Conservation (phyloP, 2,888 invertebrate species). For the Calameuta filiformis region DNA sequence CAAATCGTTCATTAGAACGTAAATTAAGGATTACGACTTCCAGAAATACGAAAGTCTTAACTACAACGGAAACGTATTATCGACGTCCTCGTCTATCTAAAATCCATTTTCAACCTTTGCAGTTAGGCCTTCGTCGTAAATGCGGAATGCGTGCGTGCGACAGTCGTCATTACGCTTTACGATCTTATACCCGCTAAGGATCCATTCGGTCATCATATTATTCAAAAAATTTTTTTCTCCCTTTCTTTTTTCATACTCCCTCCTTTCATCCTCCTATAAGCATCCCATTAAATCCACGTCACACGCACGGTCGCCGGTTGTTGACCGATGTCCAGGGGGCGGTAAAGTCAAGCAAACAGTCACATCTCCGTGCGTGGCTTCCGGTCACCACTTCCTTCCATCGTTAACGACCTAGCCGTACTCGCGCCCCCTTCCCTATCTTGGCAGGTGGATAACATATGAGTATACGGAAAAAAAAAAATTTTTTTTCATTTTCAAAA, state of each 20-base stretch:
- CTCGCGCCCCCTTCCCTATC: slow-evolving; percentile 16
- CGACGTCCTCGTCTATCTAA: neutral
- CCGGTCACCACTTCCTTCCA: slow-evolving; percentile 61
- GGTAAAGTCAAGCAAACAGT: slow-evolving; percentile 40
- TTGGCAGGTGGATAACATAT: slow-evolving; percentile 39
- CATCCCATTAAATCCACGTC: slow-evolving; percentile 20
- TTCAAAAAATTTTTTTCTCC: neutral
- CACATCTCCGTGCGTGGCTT: slow-evolving; percentile 64
- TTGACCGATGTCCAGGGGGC: slow-evolving; percentile 44
- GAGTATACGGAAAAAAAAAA: slow-evolving; percentile 3
- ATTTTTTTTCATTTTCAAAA: neutral
- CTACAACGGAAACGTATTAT: neutral
- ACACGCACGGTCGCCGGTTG: slow-evolving; percentile 40
- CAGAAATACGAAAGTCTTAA: neutral
- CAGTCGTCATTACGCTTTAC: neutral
- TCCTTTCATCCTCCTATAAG: slow-evolving; percentile 2
- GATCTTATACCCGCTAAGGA: neutral
- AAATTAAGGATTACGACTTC: neutral
- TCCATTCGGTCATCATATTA: neutral
- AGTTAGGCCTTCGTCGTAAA: neutral
- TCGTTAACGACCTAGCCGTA: slow-evolving; percentile 49
- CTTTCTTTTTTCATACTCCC: neutral
- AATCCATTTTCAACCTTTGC: neutral
- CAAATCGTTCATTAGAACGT: neutral
- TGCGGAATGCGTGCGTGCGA: neutral